Percentiles rank a stretch among this genome's conserved stretches.
These are phyloP conservation scores for Centruroides vittatus DNA, from an alignment of 1,140 invertebrate genomes.

Conservation along the genomic window DNA sequence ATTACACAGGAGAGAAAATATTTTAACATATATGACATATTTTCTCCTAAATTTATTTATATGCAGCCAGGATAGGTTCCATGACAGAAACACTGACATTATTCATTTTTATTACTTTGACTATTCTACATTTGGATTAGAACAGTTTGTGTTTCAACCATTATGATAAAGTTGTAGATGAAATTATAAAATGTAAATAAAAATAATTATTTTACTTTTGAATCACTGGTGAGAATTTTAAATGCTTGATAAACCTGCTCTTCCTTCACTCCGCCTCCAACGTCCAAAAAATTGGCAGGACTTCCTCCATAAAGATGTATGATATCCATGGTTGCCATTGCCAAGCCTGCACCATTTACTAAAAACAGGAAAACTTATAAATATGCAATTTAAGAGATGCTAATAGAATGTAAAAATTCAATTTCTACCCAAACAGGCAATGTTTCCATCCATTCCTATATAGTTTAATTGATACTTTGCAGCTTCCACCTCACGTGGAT, in stretches of 20 bases:
- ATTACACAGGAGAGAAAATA: too few relatives aligned
- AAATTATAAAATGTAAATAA: too few relatives aligned
- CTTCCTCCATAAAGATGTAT: constrained; percentile 31
- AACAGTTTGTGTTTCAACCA: too few relatives aligned
- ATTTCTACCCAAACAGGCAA: constrained; percentile 63
- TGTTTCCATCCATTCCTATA: constrained; percentile 95
- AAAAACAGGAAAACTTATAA: neutral
- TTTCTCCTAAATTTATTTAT: too few relatives aligned
- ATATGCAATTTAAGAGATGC: neutral
- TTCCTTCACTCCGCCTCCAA: constrained; percentile 35
- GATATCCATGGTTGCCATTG: constrained; percentile 37
- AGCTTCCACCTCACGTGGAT: constrained; percentile 84
- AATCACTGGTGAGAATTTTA: constrained; percentile 32
- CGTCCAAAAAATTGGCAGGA: constrained; percentile 37
- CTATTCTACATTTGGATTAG: too few relatives aligned
- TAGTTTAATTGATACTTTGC: constrained; percentile 83
- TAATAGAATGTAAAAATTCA: too few relatives aligned
- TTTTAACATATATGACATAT: too few relatives aligned
- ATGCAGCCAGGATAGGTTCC: too few relatives aligned
- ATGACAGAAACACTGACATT: too few relatives aligned
- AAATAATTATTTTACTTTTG: constrained; percentile 21
- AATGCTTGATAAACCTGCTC: constrained; percentile 36
- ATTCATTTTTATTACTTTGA: too few relatives aligned
- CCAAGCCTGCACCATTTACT: constrained; percentile 37
- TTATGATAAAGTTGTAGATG: too few relatives aligned